These are phyloP conservation scores for Scelioninae gen. 1 DNA, from an alignment of 2,888 invertebrate species.

Conservation along the genomic window DNA sequence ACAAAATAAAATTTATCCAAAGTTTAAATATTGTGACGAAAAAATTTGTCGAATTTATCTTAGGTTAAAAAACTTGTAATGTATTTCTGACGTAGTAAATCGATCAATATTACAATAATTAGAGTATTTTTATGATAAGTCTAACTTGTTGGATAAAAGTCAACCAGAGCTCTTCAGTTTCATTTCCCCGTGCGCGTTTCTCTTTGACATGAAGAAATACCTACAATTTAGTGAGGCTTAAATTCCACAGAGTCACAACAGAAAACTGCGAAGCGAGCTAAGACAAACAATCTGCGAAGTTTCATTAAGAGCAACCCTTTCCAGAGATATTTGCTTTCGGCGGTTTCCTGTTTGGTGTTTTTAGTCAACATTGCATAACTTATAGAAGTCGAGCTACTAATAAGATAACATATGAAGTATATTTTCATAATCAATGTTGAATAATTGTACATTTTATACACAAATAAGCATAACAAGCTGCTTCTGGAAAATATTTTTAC, in stretches of 20 bases:
- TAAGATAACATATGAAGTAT: conserved; percentile 39
- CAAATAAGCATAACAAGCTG: too few relatives aligned
- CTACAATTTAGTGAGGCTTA: conserved; percentile 49
- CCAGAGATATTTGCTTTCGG: conserved; percentile 44
- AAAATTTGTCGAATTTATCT: too few relatives aligned
- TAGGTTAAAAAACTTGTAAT: too few relatives aligned
- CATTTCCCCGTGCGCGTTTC: conserved; percentile 43
- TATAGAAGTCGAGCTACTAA: conserved; percentile 19
- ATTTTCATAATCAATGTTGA: conserved; percentile 30
- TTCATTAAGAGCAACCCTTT: conserved; percentile 60
- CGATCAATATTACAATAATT: too few relatives aligned
- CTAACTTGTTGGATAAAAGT: conserved; percentile 7
- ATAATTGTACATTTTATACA: too few relatives aligned
- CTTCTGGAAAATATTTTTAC: too few relatives aligned
- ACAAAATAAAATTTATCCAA: too few relatives aligned
- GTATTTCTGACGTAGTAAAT: too few relatives aligned
- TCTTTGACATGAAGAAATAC: conserved; percentile 60
- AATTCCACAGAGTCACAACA: conserved; percentile 29
- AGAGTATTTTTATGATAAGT: conserved; percentile 27
- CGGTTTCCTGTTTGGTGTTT: conserved; percentile 56
- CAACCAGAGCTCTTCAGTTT: conserved; percentile 43
- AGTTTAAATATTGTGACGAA: too few relatives aligned
- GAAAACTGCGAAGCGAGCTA: conserved; percentile 47
- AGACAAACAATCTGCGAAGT: conserved; percentile 58
- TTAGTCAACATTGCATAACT: conserved; percentile 42